Evolutionary conservation across 2,888 invertebrate species (phyloP).

Genomic region (Eucriotettix oculatus): DNA sequence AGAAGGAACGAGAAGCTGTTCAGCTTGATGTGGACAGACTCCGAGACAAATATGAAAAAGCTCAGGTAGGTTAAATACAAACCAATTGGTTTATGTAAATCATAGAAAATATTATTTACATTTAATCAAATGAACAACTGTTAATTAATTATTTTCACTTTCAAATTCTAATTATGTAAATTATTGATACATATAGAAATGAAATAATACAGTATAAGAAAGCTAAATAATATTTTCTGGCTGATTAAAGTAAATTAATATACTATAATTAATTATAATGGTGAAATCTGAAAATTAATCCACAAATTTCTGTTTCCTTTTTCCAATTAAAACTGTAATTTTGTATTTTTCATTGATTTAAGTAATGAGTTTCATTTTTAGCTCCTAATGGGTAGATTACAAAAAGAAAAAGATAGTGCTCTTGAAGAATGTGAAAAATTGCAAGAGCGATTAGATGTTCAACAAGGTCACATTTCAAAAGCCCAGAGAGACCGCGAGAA

Average conservation of each 20-base stretch:
- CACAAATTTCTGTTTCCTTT: no score
- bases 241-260: no score
- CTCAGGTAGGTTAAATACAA: conserved; percentile 43
- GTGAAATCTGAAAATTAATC: no score
- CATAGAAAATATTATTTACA: not conserved
- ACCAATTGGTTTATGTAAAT: not conserved
- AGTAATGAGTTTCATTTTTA: not conserved
- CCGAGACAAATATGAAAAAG: conserved; percentile 76
- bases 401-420: conserved; percentile 56
- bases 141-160: not conserved
- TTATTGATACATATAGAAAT: not conserved
- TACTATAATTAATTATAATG: no score
- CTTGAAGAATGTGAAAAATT: conserved; percentile 66
- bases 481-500: conserved; percentile 73
- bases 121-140: not conserved
- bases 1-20: conserved; percentile 76
- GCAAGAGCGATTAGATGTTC: conserved; percentile 66
- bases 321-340: no score
- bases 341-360: no score
- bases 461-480: conserved; percentile 64
- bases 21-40: conserved; percentile 72
- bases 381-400: not conserved
- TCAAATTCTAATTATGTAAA: not conserved
- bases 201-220: no score
- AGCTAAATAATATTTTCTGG: no score